Conservation (phyloP, 1,140 invertebrate genomes). For the Atta colombica region DNA sequence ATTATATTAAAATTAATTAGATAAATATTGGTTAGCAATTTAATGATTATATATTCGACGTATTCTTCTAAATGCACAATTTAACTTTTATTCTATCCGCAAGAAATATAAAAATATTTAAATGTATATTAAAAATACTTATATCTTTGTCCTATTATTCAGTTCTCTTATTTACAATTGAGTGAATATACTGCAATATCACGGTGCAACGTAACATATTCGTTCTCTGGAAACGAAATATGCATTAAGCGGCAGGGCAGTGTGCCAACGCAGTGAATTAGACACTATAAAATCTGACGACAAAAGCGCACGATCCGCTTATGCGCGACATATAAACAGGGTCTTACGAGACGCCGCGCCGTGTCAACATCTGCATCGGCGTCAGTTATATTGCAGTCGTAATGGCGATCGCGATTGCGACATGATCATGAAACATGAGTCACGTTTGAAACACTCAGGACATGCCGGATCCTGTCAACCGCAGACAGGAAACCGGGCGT, state of each 20-base stretch:
- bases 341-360: constrained; percentile 14
- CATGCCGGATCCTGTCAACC: constrained; percentile 24
- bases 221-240: constrained; percentile 1
- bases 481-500: constrained; percentile 47
- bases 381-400: constrained; percentile 18
- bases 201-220: background rate
- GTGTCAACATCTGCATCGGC: constrained; percentile 30
- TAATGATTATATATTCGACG: background rate
- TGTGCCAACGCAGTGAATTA: constrained; percentile 26
- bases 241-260: background rate
- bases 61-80: background rate
- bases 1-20: too few relatives aligned
- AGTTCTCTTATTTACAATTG: background rate
- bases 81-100: background rate
- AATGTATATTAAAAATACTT: background rate
- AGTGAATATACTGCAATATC: background rate
- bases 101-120: constrained; percentile 11
- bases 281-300: constrained; percentile 40
- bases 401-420: constrained; percentile 39
- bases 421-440: constrained; percentile 33
- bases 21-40: background rate
- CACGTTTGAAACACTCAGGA: constrained; percentile 23
- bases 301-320: background rate
- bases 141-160: background rate
- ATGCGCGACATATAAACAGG: constrained; percentile 27